Base-by-base conservation (phyloP, 2,888 invertebrate genomes). In the Phymatocera aterrima region DNA sequence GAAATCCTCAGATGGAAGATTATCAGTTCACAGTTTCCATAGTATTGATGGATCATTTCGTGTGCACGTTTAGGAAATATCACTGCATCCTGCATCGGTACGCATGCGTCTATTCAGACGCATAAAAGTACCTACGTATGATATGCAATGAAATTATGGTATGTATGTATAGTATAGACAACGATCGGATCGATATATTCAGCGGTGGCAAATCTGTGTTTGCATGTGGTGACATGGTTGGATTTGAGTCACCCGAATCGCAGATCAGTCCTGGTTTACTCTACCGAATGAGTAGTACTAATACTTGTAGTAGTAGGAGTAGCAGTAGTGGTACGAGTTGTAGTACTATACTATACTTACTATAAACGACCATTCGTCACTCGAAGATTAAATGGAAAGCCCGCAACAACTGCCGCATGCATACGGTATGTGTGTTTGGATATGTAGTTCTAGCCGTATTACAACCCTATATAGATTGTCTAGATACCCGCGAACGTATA, bases 231-330 rank as follows among this genome's bases (percentile, higher is more conserved):
- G 87, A 88, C 85, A 83, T 86, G 88, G 86, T 87, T 88, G 87
- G 82, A 85, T 87, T 88, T 86, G 87, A 89, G 85, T 88, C 88
- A 86, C 84, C 87, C n/a, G n/a, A n/a, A n/a, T n/a, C n/a, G n/a
- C n/a, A 85, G 88, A 88, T 88, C 88, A 86, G 87, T 85, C 79
- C 84, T 34, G 40, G 15, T 28, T 5, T 28, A n/a, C n/a, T n/a
- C n/a, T n/a, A n/a, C n/a, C n/a, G n/a, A n/a, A n/a, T n/a, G n/a
- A n/a, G n/a, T n/a, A n/a, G n/a, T n/a, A n/a, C n/a, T n/a, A n/a
- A n/a, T n/a, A n/a, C n/a, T n/a, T n/a, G n/a, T n/a, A n/a, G n/a
- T n/a, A n/a, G n/a, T n/a, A n/a, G n/a, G n/a, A n/a, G n/a, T n/a
- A n/a, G n/a, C n/a, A n/a, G n/a, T n/a, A n/a, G n/a, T n/a, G n/a